Percentiles rank a stretch among this genome's conserved stretches.
Evolutionary conservation across 2,888 invertebrate species (phyloP).

Genomic region (Caenorhabditis angaria): DNA sequence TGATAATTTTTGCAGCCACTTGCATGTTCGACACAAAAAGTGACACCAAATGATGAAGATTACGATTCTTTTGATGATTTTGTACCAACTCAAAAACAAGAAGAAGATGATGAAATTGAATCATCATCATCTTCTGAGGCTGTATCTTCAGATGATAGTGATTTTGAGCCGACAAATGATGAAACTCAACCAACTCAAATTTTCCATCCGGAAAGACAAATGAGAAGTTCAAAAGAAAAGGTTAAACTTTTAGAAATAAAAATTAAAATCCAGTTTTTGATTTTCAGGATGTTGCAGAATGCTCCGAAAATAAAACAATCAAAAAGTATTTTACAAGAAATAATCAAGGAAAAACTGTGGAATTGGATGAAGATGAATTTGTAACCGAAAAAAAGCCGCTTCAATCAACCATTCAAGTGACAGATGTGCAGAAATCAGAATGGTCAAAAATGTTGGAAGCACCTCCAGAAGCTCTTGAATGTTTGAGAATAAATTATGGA

Average conservation of each 20-base stretch:
- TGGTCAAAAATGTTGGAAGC: conserved; percentile 22
- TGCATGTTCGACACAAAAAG: background rate
- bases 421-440: background rate
- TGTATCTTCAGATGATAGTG: conserved; percentile 19
- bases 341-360: conserved; percentile 16
- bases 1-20: background rate
- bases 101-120: background rate
- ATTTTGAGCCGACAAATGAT: conserved; percentile 14
- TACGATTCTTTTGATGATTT: conserved; percentile 37
- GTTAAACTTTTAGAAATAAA: background rate
- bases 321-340: background rate
- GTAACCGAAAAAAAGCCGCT: background rate
- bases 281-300: background rate
- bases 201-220: background rate
- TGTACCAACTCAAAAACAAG: conserved; percentile 12
- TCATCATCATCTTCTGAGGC: conserved; percentile 28
- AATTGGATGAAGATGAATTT: conserved; percentile 13
- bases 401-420: background rate
- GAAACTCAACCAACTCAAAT: conserved; percentile 2
- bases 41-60: conserved; percentile 8
- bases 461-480: conserved; percentile 24
- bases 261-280: too few species aligned
- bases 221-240: background rate
- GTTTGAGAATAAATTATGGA: conserved; percentile 55
- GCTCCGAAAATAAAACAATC: background rate